A percentile compares a stretch with the other conserved stretches of the same genome.
Evolutionary conservation across 2,797 vertebrate genomes (phyloP).

Genomic region (Oreonectes daqikongensis): DNA sequence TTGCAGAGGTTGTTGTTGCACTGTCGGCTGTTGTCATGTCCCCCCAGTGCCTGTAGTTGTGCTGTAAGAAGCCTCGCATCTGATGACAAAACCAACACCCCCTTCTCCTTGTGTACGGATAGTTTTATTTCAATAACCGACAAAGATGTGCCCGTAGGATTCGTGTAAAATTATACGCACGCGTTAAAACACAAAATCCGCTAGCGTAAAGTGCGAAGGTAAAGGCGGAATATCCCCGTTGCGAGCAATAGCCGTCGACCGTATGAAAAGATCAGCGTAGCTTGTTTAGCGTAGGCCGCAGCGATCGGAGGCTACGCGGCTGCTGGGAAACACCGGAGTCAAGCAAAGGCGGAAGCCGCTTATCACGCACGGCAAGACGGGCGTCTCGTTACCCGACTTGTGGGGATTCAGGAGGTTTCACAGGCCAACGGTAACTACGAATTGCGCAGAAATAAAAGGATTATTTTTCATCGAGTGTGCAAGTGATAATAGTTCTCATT

Average conservation of each 20-base stretch:
- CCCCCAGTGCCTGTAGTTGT: constrained; percentile 99
- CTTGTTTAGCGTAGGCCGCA: constrained; percentile 46
- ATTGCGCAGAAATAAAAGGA: constrained; percentile 30
- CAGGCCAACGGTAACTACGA: constrained; percentile 68
- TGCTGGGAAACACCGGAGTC: constrained; percentile 82
- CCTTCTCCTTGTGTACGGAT: constrained; percentile 69
- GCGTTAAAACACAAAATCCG: constrained; percentile 30
- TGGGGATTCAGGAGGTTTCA: constrained; percentile 68
- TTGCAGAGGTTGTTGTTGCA: constrained; percentile 98
- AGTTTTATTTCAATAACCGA: constrained; percentile 81
- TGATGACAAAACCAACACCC: constrained; percentile 86
- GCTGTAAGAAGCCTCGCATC: constrained; percentile 95
- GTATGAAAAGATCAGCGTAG: constrained; percentile 47
- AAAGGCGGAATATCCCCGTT: constrained; percentile 41
- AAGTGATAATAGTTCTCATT: not conserved
- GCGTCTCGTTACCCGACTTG: constrained; percentile 73
- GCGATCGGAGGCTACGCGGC: constrained; percentile 83
- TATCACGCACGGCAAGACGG: constrained; percentile 51
- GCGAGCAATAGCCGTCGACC: constrained; percentile 50
- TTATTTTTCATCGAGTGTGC: not conserved
- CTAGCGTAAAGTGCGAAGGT: constrained; percentile 22
- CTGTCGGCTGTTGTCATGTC: constrained; percentile 96
- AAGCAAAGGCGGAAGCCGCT: constrained; percentile 66
- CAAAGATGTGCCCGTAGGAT: constrained; percentile 26
- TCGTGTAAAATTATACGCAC: constrained; percentile 29